Percentiles rank a stretch among this genome's conserved stretches.
Evolutionary conservation across 2,888 invertebrate species (phyloP).

Genomic region (Sarcophaga variegata): DNA sequence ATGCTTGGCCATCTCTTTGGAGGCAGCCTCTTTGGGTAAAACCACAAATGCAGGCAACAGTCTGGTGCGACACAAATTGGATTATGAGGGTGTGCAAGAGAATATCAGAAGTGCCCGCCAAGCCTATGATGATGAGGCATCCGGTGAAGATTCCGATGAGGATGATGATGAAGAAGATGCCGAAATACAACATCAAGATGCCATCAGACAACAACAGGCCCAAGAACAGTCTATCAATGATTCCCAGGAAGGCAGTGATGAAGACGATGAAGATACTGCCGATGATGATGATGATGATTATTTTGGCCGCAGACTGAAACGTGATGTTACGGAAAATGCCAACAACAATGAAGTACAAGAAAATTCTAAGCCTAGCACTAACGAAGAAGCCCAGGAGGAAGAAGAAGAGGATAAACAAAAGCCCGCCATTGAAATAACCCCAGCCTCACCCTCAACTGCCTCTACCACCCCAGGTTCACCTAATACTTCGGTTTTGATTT

Average conservation of each 20-base stretch:
- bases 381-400: neutral
- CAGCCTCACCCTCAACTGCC: neutral
- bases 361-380: neutral
- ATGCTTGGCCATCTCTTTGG: constrained; percentile 68
- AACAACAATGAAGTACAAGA: constrained; percentile 42
- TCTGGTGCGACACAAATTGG: constrained; percentile 40
- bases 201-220: constrained; percentile 47
- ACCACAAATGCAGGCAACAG: neutral
- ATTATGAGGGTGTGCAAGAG: constrained; percentile 32
- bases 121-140: constrained; percentile 59
- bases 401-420: constrained; percentile 32
- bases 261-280: constrained; percentile 71
- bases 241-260: constrained; percentile 67
- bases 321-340: constrained; percentile 64
- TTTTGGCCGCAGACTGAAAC: constrained; percentile 58
- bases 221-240: constrained; percentile 67
- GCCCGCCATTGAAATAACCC: constrained; percentile 24
- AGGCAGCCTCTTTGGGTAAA: constrained; percentile 67
- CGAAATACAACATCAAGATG: constrained; percentile 58
- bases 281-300: constrained; percentile 57
- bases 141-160: constrained; percentile 73
- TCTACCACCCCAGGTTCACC: constrained; percentile 69
- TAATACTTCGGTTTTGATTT: constrained; percentile 77
- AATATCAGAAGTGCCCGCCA: constrained; percentile 61
- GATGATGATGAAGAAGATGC: constrained; percentile 74